Conservation (phyloP, 2,113 vertebrate genomes). For the Lepidothrix coronata region DNA sequence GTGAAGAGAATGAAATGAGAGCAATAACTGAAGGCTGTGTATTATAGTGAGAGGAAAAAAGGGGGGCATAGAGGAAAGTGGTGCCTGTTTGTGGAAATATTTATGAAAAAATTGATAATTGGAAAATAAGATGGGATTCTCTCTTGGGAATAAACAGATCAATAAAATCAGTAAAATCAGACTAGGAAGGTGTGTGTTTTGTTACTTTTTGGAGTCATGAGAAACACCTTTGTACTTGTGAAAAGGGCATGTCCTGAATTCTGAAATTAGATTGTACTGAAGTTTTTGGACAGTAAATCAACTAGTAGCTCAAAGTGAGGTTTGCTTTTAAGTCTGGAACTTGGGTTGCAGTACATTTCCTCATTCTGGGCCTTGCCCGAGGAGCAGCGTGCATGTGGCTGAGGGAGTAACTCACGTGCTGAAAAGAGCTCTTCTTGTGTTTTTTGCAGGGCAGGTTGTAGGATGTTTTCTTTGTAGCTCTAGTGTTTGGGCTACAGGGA, state of each 20-base stretch:
- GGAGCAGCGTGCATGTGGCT: background rate
- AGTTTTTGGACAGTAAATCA: background rate
- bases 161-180: background rate
- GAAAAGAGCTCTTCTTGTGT: background rate
- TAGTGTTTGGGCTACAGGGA: conserved; percentile 45
- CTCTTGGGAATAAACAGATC: background rate
- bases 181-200: background rate
- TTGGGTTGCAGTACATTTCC: background rate
- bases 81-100: background rate
- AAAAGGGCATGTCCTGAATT: background rate
- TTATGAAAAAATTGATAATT: background rate
- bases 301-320: background rate
- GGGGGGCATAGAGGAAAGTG: background rate
- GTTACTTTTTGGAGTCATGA: background rate
- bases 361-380: background rate
- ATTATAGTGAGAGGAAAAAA: background rate
- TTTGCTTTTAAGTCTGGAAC: background rate
- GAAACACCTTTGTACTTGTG: background rate
- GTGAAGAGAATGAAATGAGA: background rate
- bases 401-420: background rate
- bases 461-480: conserved; percentile 41
- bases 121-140: background rate
- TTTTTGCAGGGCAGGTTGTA: conserved; percentile 37
- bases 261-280: background rate
- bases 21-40: background rate